Conservation (phyloP, 2,113 vertebrate genomes). For the Mirza zaza region DNA sequence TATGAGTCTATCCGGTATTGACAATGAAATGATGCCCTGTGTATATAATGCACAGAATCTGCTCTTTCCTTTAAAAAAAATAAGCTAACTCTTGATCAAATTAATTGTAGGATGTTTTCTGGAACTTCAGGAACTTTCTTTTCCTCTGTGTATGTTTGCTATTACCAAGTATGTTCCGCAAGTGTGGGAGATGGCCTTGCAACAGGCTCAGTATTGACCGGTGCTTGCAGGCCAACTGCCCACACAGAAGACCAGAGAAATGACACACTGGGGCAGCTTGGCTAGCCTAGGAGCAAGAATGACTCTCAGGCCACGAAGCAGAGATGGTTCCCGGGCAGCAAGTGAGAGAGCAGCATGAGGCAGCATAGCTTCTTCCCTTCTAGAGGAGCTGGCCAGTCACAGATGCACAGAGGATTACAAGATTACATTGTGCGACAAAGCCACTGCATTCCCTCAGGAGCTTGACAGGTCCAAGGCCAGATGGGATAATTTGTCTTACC, state of each 20-base stretch:
- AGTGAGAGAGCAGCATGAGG: background rate
- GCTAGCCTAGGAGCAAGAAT: background rate
- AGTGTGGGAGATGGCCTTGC: background rate
- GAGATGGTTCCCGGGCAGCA: background rate
- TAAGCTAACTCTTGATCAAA: background rate
- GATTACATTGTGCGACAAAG: conserved; percentile 51
- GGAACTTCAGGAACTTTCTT: background rate
- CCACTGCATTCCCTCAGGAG: conserved; percentile 22
- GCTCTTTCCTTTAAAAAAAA: conserved; percentile 4
- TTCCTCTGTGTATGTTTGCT: background rate
- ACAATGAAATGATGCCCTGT: background rate
- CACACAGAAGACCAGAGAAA: background rate
- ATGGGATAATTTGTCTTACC: conserved; percentile 71
- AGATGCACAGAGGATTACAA: conserved; percentile 66
- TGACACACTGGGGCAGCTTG: background rate
- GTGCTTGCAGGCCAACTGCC: background rate
- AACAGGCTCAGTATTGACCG: background rate
- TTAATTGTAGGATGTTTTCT: background rate
- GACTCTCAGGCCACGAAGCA: background rate
- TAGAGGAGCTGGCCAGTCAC: conserved; percentile 37
- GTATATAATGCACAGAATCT: background rate
- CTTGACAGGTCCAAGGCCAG: conserved; percentile 63
- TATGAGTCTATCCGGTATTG: background rate
- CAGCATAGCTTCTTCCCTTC: background rate
- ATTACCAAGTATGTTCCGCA: background rate